phyloP scores from a whole-genome alignment of 2,113 vertebrate species.

The Tupaia tana region DNA sequence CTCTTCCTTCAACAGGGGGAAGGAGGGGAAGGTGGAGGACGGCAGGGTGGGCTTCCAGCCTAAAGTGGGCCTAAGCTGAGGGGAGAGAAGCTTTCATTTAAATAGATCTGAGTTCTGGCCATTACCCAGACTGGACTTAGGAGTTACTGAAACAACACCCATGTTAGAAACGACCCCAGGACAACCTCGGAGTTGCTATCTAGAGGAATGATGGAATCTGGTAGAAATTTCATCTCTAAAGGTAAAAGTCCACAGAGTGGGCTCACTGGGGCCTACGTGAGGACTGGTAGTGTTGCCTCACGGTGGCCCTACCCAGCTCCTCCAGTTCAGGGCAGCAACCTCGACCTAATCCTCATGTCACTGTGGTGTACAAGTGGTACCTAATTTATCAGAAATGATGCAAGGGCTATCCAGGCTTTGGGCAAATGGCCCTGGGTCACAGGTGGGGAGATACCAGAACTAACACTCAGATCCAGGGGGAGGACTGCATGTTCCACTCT shows the following conservation, averaged over 20 bases:
- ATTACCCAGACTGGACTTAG: background rate
- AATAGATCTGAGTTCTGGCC: constrained; percentile 16
- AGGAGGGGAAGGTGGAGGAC: background rate
- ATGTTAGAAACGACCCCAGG: background rate
- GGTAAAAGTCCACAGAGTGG: background rate
- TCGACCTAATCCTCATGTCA: background rate
- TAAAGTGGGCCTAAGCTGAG: background rate
- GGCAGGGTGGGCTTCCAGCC: background rate
- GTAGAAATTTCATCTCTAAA: background rate
- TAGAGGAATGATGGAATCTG: background rate
- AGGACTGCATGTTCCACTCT: background rate
- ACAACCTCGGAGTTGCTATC: background rate
- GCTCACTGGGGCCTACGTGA: background rate
- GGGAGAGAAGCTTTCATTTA: background rate
- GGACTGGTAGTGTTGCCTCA: background rate
- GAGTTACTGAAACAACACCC: background rate
- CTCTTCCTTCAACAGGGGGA: background rate
- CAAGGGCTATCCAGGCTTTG: background rate
- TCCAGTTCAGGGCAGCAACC: background rate
- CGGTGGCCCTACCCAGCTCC: background rate
- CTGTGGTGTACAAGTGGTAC: background rate
- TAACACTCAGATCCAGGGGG: background rate
- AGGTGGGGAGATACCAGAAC: background rate
- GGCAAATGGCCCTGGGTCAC: background rate
- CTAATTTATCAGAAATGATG: background rate